Evolutionary conservation across 2,888 invertebrate genomes (phyloP).

Genomic region (Meghimatium bilineatum): DNA sequence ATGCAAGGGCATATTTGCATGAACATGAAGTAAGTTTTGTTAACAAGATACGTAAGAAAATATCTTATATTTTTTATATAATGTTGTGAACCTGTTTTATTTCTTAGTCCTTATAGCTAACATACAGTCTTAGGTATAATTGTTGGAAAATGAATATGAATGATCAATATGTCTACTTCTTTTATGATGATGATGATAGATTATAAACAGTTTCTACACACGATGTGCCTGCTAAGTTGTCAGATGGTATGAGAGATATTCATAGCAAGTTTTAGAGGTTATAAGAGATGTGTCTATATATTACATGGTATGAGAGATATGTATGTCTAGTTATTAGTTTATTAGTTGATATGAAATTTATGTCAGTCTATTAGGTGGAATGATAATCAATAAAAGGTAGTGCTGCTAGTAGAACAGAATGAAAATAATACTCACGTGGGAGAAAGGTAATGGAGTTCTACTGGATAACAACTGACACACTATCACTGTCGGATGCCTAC

Average conservation of each 20-base stretch:
- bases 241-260: neutral
- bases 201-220: too few relatives aligned
- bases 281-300: neutral
- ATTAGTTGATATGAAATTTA: neutral
- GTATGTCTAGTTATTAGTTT: neutral
- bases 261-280: neutral
- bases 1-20: constrained; percentile 68
- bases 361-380: neutral
- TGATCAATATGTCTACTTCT: neutral
- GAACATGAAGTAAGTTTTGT: constrained; percentile 68
- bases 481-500: too few relatives aligned
- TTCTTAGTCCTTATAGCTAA: neutral
- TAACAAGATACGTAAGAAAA: neutral
- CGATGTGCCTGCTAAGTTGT: neutral
- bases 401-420: too few relatives aligned
- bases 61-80: neutral
- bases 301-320: neutral
- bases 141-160: neutral
- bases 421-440: too few relatives aligned
- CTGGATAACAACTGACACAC: too few relatives aligned
- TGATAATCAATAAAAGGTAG: too few relatives aligned
- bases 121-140: neutral
- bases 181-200: neutral
- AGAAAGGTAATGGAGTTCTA: too few relatives aligned
- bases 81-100: neutral